Evolutionary conservation across 2,888 invertebrate genomes (phyloP), one percentile per base, ranked within the genome.

Genomic region (Leptinotarsa tumamoca): DNA sequence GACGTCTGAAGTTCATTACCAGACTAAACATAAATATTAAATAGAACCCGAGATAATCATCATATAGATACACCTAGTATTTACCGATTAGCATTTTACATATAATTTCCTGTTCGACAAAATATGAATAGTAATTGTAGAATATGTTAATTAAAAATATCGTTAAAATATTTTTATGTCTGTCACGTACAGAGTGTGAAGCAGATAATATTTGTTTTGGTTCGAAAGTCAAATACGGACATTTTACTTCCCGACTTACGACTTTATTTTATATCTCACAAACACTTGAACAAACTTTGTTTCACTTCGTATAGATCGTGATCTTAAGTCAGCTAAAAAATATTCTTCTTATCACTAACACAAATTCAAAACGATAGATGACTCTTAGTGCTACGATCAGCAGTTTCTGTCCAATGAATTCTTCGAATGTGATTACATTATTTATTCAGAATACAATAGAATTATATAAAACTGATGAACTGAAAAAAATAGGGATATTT

Each of bases 111-210:
- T 23, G 43, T 58, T 21, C 58, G 58, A 58, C 70, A 58, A 70
- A 70, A 70, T 70, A 70, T 70, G 70, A 70, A 70, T 58, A 58
- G 70, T 70, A 70, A 70, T 70, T 49, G 70, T 33, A 58, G 70
- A 70, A 70, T 70, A 70, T 17, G 70, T 58, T 70, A 70, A 70
- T 70, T 56, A 61, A 70, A 61, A 70, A 61, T 70, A 70, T 70
- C 70, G 70, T 70, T 63, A 58, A 70, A 70, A 70, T 49, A 56
- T 10, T 58, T 70, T 70, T 58, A 21, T 43, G 70, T 70, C 21
- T 50, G 70, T 58, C 50, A 58, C 70, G 70, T 63, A 63, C 10
- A 33, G 63, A 63, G 63, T 43, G 63, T 33, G 63, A 63, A 63
- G 63, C 63, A 63, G 63, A 63, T 63, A 63, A 14, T 63, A 21